Evolutionary conservation across 2,888 invertebrate genomes (phyloP).

Genomic region (Drosophila trichaetosa): DNA sequence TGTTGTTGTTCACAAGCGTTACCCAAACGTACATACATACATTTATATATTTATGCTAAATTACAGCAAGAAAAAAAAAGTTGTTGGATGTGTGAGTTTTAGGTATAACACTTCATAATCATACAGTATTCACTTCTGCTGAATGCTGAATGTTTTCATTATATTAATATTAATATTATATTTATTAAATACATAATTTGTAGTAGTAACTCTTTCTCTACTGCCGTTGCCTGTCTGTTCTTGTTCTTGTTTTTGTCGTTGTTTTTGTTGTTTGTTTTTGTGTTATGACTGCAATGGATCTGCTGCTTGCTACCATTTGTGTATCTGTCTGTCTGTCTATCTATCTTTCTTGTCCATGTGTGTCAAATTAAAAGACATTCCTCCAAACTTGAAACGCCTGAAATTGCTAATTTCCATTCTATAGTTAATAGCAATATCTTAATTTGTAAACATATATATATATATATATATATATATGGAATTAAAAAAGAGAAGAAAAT

Average conservation of each 20-base stretch:
- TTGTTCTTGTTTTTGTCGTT: background rate
- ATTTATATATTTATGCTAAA: constrained; percentile 43
- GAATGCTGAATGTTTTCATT: background rate
- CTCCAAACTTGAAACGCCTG: background rate
- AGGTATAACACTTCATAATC: constrained; percentile 35
- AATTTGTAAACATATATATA: constrained; percentile 10
- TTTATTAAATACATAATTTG: constrained; percentile 59
- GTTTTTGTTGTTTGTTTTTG: constrained; percentile 4
- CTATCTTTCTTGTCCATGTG: background rate
- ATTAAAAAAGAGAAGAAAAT: background rate
- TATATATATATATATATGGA: background rate
- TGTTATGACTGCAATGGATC: background rate
- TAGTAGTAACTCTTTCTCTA: constrained; percentile 57
- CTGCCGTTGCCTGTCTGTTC: constrained; percentile 31
- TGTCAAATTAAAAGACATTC: constrained; percentile 6
- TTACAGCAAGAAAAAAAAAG: constrained; percentile 61
- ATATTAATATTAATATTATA: constrained; percentile 46
- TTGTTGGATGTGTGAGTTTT: constrained; percentile 39
- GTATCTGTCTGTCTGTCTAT: background rate
- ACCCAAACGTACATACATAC: constrained; percentile 30
- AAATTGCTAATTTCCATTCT: background rate
- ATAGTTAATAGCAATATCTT: background rate
- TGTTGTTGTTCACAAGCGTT: constrained; percentile 36
- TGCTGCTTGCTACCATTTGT: constrained; percentile 3
- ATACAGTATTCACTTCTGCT: constrained; percentile 38